Base-by-base conservation (phyloP, 2,797 vertebrate species). In the Coluber constrictor region DNA sequence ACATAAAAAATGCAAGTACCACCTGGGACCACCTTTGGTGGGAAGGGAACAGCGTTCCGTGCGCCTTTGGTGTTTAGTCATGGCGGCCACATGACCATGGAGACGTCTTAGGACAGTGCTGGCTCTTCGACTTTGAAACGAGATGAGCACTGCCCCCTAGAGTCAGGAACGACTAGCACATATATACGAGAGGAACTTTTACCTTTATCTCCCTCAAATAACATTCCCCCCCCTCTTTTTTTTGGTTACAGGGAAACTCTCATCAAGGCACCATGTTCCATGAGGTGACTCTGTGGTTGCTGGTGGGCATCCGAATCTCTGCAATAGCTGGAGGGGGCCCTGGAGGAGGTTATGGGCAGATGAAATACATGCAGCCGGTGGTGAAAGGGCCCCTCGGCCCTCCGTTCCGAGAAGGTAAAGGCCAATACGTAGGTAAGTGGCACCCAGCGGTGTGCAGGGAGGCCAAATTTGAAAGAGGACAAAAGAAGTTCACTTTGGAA, bases 321-420 rank as follows among this genome's bases (percentile, higher is more conserved):
- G 92, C 95, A 0, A 96, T 97, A 23, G 96, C 97, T 0, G 98
- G 97, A 0, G 97, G 97, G 4, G 98, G 97, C 0, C 97, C 98
- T 6, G 98, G 98, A 51, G 98, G 98, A 90, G 98, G 98, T 86
- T 99, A 99, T 2, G 97, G 98, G 59, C 98, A 99, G 88, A 98
- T 99, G 97, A 99, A 99, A 97, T 99, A 99, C 96, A 98, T 98
- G 97, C 99, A 99, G 96, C 99, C 99, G 94, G 99, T 99, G 99
- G 98, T 99, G 97, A 99, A 99, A 97, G 99, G 99, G 55, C 99
- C 99, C 0, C 97, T 99, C 87, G 99, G 99, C 92, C 99, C 99
- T 25, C 99, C 99, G 0, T 99, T 99, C 97, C 98, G 99, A 79
- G 99, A 99, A 97, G 99, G 99, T 97, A 99, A 99, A 96, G 99